Evolutionary conservation across 2,113 vertebrate genomes (phyloP).

Genomic region (Pelusios castaneus): DNA sequence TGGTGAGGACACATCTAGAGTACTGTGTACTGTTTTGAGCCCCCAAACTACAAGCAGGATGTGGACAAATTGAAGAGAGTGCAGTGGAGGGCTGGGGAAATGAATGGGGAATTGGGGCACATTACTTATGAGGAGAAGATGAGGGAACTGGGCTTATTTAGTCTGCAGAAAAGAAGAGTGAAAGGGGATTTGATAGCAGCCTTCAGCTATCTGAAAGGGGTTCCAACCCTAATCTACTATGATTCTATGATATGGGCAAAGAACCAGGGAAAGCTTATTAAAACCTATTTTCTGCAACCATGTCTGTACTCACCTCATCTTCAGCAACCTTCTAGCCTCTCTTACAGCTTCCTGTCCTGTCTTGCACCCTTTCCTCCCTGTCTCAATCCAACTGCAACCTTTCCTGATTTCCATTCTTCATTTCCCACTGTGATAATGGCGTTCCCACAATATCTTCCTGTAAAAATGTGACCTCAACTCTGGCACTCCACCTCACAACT

Average conservation of each 20-base stretch:
- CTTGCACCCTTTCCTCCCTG: background rate
- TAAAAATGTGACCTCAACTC: background rate
- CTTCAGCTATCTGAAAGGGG: too few relatives aligned
- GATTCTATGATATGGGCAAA: background rate
- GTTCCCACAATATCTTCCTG: background rate
- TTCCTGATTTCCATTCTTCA: background rate
- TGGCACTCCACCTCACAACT: background rate
- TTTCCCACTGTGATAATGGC: rapidly evolving
- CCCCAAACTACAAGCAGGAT: too few relatives aligned
- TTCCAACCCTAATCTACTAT: too few relatives aligned
- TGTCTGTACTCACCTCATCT: background rate
- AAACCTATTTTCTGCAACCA: background rate
- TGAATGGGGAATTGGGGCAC: too few relatives aligned
- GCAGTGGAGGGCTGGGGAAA: too few relatives aligned
- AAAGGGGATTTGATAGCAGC: too few relatives aligned
- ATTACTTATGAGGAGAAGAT: too few relatives aligned
- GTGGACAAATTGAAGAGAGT: too few relatives aligned
- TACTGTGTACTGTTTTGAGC: too few relatives aligned
- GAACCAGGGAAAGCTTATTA: background rate
- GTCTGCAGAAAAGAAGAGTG: too few relatives aligned
- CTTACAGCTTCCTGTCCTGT: background rate
- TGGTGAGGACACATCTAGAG: too few relatives aligned
- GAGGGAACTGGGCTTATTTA: too few relatives aligned
- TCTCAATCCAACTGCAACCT: background rate
- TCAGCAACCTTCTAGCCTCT: background rate